Evolutionary conservation across 2,797 vertebrate genomes (phyloP).

Genomic region (Amblyraja radiata): DNA sequence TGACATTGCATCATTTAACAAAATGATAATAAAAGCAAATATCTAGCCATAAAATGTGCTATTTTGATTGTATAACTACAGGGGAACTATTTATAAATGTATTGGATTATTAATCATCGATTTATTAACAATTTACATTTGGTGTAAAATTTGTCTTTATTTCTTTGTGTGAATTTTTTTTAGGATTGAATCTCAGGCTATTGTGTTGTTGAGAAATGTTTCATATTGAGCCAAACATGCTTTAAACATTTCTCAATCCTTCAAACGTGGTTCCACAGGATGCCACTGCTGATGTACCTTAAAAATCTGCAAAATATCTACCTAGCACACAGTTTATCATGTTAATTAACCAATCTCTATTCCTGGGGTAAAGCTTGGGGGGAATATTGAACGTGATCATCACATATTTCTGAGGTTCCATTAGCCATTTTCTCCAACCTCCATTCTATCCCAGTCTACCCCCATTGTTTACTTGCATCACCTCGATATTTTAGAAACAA

Average conservation of each 20-base stretch:
- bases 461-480: background rate
- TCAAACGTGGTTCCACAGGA: background rate
- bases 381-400: background rate
- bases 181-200: background rate
- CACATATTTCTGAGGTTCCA: background rate
- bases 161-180: background rate
- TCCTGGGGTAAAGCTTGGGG: background rate
- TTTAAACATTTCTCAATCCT: background rate
- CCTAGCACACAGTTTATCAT: background rate
- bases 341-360: background rate
- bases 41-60: background rate
- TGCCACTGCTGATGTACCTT: background rate
- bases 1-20: background rate
- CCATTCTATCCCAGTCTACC: no score
- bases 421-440: background rate
- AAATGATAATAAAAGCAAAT: background rate
- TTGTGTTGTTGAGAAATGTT: background rate
- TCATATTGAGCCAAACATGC: background rate
- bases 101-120: background rate
- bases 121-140: background rate
- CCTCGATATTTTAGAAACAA: background rate
- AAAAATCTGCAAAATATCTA: background rate
- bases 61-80: background rate
- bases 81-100: background rate
- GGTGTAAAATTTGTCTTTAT: background rate